Evolutionary conservation across 2,888 invertebrate species (phyloP), one percentile per base, ranked within the genome.

Genomic region (Eurois occulta): DNA sequence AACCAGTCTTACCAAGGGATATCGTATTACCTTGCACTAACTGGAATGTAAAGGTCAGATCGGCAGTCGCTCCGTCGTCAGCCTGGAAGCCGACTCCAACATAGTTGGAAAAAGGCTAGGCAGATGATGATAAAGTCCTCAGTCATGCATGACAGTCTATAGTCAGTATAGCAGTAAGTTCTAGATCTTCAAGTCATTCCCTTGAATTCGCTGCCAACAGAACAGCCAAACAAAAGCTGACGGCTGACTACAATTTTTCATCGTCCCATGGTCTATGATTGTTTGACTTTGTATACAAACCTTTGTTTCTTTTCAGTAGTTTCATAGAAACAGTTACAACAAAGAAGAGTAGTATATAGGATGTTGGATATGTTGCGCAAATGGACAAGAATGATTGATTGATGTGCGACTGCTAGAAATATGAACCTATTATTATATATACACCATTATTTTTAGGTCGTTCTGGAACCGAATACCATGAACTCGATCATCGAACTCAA

Each of bases 181-280:
- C 78, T 71, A 77, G n/a, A 69, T 43, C 13, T n/a, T 38, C 80
- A 60, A 80, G 84, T 81, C 80, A 84, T 60, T 65, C 41, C 72
- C 72, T 79, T 79, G 71, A 62, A 84, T 84, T 79, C 28, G 21
- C 11, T 46, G 43, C 48, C 68, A 38, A 72, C 16, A 52, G 55
- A 10, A 16, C 41, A 64, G n/a, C 0, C 10, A 35, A 21, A 69
- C 16, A 18, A 77, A 77, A 35, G 66, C n/a, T 64, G 71, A 64
- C 75, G 52, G 81, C 68, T 64, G 28, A 60, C 8, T 41, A 65
- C 55, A 28, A 85, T 83, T 81, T 75, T 35, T 81, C 75, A 72
- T 72, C 3, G 67, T 28, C 32, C 28, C 18, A 48, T 72, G 48
- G 35, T 82, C 2, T 66, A n/a, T 58, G 11, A 32, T 64, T 72